These are phyloP conservation scores for Xylocopa sonorina DNA, from an alignment of 1,140 invertebrate genomes.

Conservation along the genomic window DNA sequence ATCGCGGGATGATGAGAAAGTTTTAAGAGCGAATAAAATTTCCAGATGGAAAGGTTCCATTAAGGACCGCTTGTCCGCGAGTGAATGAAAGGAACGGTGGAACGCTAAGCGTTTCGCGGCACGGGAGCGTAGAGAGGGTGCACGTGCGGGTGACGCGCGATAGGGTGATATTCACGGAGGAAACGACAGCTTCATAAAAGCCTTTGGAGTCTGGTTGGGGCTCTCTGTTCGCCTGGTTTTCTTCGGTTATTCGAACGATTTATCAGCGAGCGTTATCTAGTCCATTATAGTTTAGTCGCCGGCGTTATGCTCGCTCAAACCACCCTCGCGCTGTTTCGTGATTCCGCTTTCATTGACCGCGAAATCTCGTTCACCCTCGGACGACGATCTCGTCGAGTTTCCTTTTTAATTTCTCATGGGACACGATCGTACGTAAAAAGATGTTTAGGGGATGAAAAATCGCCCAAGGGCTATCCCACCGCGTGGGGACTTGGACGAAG, in stretches of 20 bases:
- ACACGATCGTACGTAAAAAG: not conserved
- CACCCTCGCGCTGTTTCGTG: not conserved
- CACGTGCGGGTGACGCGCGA: constrained; percentile 55
- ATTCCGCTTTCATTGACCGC: not conserved
- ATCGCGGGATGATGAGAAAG: not conserved
- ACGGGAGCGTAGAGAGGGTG: not conserved
- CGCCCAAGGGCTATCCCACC: not conserved
- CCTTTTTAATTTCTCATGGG: too few species aligned
- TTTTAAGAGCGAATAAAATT: not conserved
- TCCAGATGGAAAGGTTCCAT: not conserved
- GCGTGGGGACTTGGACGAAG: not conserved
- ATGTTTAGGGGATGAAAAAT: constrained; percentile 23
- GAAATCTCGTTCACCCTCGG: not conserved
- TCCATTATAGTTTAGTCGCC: not conserved
- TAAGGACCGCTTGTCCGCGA: not conserved
- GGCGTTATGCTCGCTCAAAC: not conserved
- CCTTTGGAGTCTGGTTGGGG: constrained; percentile 40
- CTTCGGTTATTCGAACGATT: constrained; percentile 71
- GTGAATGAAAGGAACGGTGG: too few species aligned
- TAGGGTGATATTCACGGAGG: constrained; percentile 18
- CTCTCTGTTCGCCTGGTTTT: constrained; percentile 57
- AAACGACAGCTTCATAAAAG: constrained; percentile 36
- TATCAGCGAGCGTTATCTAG: constrained; percentile 53
- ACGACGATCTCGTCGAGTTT: too few species aligned
- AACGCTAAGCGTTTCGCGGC: constrained; percentile 18